Base-by-base conservation (phyloP, 2,797 vertebrate species). In the Trachops cirrhosus region DNA sequence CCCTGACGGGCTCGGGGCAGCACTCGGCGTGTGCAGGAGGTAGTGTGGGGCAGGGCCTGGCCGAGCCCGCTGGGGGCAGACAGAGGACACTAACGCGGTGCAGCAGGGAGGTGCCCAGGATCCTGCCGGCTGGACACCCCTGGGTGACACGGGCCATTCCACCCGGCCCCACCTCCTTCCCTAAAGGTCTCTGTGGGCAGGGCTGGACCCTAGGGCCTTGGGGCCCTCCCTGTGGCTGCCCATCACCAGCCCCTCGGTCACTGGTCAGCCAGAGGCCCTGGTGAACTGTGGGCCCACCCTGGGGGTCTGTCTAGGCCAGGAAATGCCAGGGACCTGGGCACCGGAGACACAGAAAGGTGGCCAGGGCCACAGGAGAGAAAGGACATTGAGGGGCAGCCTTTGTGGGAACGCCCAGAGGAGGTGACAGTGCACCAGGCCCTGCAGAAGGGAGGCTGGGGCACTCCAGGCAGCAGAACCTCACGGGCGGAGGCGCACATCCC, bases 71-170 rank as follows among this genome's bases (percentile, higher is more conserved):
- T 4, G 12, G 10, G 5, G 57, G 52, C 32, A 48, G 37, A 24
- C 29, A 5, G 75, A 3, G 0, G 21, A n/a, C 3, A 3, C 3
- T 6, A 14, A 8, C 0, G 6, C 0, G 16, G 71, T 32, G 48
- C 21, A 37, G 9, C 8, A 41, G 24, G 0, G 11, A 78, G 37
- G 11, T 8, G 54, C 50, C 77, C 24, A 22, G 34, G 34, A 32
- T 7, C 41, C 89, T 14, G 9, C 21, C 46, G 5, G 18, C 34
- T 3, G n/a, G 71, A 48, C 19, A 26, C 50, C 9, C 9, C 57
- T 11, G 9, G 54, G 19, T 5, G 44, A 46, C 14, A 22, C 0
- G 14, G 32, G 46, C 50, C 21, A 0, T 11, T 34, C 41, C 10
- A 9, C 37, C 41, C 1, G 2, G 74, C 32, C 71, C 62, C 7